Evolutionary conservation across 2,888 invertebrate species (phyloP).

Genomic region (Sepioteuthis lessoniana): DNA sequence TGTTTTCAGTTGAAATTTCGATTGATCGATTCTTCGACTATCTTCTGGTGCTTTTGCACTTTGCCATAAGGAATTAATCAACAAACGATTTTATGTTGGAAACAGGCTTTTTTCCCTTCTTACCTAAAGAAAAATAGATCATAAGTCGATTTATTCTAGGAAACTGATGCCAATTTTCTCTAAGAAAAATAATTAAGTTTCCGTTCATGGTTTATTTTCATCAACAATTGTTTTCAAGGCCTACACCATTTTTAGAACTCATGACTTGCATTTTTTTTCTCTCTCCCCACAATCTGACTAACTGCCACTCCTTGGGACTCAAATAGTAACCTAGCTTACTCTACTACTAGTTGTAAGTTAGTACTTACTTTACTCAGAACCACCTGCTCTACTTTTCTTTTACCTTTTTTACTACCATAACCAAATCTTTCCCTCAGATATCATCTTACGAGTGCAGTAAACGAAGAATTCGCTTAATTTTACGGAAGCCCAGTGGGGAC

Average conservation of each 20-base stretch:
- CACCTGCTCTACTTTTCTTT: background rate
- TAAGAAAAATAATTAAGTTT: background rate
- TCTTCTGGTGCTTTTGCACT: too few species aligned
- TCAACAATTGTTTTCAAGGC: background rate
- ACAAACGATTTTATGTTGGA: background rate
- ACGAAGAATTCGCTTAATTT: background rate
- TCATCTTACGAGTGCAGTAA: slow-evolving; percentile 17
- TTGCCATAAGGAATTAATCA: too few species aligned
- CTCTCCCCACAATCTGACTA: too few species aligned
- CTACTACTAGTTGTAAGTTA: background rate
- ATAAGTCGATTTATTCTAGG: background rate
- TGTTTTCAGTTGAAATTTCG: too few species aligned
- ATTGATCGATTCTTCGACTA: too few species aligned
- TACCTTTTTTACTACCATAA: background rate
- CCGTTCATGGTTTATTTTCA: background rate
- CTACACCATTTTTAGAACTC: background rate
- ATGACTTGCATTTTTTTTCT: background rate
- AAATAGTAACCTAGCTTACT: background rate
- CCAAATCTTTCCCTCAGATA: background rate
- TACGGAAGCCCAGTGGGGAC: background rate
- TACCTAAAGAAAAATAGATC: too few species aligned
- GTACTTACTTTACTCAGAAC: background rate
- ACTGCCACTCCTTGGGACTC: background rate
- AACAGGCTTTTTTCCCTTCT: background rate
- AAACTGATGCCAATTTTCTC: accelerated